These are phyloP conservation scores for Lysandra bellargus DNA, from an alignment of 2,888 invertebrate species.

Conservation along the genomic window DNA sequence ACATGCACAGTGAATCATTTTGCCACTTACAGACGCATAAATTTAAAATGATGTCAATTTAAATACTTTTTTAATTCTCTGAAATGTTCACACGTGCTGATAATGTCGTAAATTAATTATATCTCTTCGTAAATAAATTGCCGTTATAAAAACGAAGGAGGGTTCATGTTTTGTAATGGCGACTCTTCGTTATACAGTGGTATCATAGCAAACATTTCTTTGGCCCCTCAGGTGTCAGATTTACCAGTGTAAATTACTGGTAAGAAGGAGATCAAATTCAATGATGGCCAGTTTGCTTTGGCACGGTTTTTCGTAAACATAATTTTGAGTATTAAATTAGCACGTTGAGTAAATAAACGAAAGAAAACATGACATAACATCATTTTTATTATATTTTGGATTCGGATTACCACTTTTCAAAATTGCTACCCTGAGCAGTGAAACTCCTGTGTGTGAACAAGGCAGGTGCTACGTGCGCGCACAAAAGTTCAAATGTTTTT, in stretches of 20 bases:
- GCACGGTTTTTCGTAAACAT: not conserved
- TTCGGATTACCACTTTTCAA: not conserved
- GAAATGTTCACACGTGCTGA: slow-evolving; percentile 24
- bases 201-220: not conserved
- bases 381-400: not conserved
- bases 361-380: not conserved
- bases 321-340: not conserved
- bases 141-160: not conserved
- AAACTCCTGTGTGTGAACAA: not conserved
- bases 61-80: slow-evolving; percentile 26
- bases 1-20: slow-evolving; percentile 23
- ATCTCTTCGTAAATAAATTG: not conserved
- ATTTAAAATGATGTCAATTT: slow-evolving; percentile 8
- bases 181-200: not conserved
- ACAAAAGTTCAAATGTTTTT: not conserved
- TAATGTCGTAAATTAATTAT: slow-evolving; percentile 27
- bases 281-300: not conserved
- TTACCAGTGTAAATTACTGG: not conserved
- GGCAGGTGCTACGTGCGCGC: not conserved
- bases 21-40: slow-evolving; percentile 22
- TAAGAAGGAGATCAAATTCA: not conserved
- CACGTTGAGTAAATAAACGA: not conserved
- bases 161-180: not conserved
- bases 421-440: not conserved
- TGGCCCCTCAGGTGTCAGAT: not conserved